Evolutionary conservation across 2,888 invertebrate species (phyloP).

Genomic region (Mactromeris polynyma): DNA sequence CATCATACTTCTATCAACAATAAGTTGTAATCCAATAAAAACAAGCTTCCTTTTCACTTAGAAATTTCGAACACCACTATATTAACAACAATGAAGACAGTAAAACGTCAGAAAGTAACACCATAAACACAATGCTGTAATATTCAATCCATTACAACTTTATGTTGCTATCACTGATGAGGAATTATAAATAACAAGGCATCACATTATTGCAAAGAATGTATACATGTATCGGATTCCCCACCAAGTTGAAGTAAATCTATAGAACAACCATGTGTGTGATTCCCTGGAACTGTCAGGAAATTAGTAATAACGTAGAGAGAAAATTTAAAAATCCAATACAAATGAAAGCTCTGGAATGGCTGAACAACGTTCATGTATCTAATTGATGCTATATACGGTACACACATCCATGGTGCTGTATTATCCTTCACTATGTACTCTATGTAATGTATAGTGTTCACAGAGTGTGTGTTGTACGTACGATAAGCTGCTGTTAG

Average conservation of each 20-base stretch:
- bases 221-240: conserved; percentile 3
- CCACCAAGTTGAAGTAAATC: not conserved
- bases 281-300: not conserved
- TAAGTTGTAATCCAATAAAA: not conserved
- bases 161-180: not conserved
- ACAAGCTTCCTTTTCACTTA: not conserved
- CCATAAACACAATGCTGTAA: not conserved
- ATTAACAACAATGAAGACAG: not conserved
- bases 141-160: not conserved
- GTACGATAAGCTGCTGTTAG: not conserved
- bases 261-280: not conserved
- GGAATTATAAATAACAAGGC: not conserved
- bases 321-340: not conserved
- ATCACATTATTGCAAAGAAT: not conserved
- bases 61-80: not conserved
- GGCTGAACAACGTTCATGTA: no score
- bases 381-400: no score
- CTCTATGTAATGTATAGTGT: not conserved
- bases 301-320: not conserved
- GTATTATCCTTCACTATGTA: not conserved
- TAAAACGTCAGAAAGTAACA: not conserved
- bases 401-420: not conserved
- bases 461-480: not conserved
- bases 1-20: conserved; percentile 25
- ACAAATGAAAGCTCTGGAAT: not conserved